Conservation (phyloP, 1,140 invertebrate species). For the Achroia grisella region DNA sequence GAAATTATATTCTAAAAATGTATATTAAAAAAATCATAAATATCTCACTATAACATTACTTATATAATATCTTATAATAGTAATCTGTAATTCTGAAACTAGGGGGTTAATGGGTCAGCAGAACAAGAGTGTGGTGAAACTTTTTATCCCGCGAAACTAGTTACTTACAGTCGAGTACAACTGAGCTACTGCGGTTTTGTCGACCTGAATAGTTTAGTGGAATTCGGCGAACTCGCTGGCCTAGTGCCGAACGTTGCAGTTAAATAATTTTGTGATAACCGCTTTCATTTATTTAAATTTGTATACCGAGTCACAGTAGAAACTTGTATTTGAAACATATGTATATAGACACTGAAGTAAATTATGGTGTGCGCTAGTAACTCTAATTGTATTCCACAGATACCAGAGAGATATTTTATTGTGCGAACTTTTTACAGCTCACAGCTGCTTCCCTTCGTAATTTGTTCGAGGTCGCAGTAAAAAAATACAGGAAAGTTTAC, state of each 20-base stretch:
- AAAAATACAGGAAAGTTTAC: slow-evolving; percentile 21
- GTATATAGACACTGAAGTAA: no score
- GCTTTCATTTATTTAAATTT: slow-evolving; percentile 61
- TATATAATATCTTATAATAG: no score
- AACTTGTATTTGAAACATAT: background rate
- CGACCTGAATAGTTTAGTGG: slow-evolving; percentile 65
- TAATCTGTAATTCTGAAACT: no score
- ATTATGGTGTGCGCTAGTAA: no score
- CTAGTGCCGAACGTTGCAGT: slow-evolving; percentile 60
- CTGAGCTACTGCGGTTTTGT: slow-evolving; percentile 59
- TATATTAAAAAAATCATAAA: no score
- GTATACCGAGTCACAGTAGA: slow-evolving; percentile 4
- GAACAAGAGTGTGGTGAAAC: slow-evolving; percentile 4
- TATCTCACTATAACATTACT: no score
- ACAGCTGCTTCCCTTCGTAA: slow-evolving; percentile 28
- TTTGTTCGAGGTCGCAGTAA: slow-evolving; percentile 20
- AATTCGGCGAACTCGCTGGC: slow-evolving; percentile 56
- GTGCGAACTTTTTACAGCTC: slow-evolving; percentile 40
- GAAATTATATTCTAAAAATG: no score
- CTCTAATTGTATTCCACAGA: slow-evolving; percentile 8
- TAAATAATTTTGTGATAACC: slow-evolving; percentile 69
- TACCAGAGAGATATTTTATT: slow-evolving; percentile 22
- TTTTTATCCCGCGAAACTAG: slow-evolving; percentile 22
- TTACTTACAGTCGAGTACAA: slow-evolving; percentile 41
- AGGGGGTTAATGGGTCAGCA: no score